Evolutionary conservation across 2,888 invertebrate genomes (phyloP).

Genomic region (Nasonia oneida): DNA sequence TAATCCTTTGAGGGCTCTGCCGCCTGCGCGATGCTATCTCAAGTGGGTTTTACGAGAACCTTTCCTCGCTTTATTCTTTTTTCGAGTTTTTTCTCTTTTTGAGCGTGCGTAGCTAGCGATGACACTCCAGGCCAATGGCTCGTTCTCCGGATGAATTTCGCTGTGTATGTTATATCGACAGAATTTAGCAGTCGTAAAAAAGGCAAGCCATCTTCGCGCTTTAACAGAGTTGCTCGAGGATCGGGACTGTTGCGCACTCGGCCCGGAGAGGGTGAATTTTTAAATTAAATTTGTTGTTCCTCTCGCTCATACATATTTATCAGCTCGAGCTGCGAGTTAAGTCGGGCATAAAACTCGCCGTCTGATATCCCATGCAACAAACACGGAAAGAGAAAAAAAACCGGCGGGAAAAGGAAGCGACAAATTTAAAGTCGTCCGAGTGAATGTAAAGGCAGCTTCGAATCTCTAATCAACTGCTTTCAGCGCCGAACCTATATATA

Average conservation of each 20-base stretch:
- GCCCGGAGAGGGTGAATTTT: conserved; percentile 13
- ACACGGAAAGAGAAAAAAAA: neutral
- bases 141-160: neutral
- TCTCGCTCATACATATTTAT: conserved; percentile 49
- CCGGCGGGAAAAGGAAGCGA: neutral
- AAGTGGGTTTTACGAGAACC: neutral
- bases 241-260: neutral
- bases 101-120: neutral
- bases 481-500: neutral
- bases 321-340: neutral
- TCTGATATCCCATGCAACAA: neutral
- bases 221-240: neutral
- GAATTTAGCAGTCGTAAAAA: too few species aligned
- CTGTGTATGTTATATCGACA: neutral
- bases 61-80: neutral
- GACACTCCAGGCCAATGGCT: conserved; percentile 9
- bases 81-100: neutral
- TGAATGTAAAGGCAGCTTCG: conserved; percentile 19
- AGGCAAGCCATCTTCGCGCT: neutral
- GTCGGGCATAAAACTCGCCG: neutral
- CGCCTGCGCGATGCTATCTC: neutral
- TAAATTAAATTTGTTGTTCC: conserved; percentile 41
- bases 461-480: conserved; percentile 44
- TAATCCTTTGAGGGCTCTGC: conserved; percentile 41
- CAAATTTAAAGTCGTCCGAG: conserved; percentile 10